Conservation (phyloP, 2,888 invertebrate genomes). For the Dugesia japonica region DNA sequence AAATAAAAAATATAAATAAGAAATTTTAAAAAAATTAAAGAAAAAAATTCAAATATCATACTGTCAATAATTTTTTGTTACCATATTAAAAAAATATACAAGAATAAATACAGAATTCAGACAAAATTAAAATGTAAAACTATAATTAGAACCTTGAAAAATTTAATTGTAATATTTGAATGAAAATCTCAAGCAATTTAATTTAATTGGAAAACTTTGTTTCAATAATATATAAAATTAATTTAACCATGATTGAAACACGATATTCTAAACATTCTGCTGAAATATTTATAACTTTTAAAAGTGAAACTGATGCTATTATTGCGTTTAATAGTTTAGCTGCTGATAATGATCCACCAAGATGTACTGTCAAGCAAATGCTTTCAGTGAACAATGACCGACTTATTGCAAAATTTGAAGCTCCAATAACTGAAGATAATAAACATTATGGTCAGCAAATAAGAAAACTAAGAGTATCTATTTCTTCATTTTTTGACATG, state of each 20-base stretch:
- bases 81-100: too few species aligned
- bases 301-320: not conserved
- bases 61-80: too few species aligned
- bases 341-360: not conserved
- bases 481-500: slow-evolving; percentile 4
- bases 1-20: too few species aligned
- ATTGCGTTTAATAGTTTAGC: not conserved
- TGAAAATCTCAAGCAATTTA: too few species aligned
- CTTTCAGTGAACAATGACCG: not conserved
- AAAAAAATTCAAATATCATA: too few species aligned
- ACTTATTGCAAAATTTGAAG: not conserved
- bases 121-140: too few species aligned
- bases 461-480: not conserved
- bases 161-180: too few species aligned
- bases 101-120: too few species aligned
- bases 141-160: too few species aligned
- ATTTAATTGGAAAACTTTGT: too few species aligned
- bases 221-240: too few species aligned
- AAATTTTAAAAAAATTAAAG: too few species aligned
- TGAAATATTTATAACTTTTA: not conserved
- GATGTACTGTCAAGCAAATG: not conserved
- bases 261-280: not conserved
- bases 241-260: not conserved
- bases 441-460: not conserved
- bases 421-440: not conserved